Conservation (phyloP, 2,113 vertebrate species). For the Dipodomys ordii region DNA sequence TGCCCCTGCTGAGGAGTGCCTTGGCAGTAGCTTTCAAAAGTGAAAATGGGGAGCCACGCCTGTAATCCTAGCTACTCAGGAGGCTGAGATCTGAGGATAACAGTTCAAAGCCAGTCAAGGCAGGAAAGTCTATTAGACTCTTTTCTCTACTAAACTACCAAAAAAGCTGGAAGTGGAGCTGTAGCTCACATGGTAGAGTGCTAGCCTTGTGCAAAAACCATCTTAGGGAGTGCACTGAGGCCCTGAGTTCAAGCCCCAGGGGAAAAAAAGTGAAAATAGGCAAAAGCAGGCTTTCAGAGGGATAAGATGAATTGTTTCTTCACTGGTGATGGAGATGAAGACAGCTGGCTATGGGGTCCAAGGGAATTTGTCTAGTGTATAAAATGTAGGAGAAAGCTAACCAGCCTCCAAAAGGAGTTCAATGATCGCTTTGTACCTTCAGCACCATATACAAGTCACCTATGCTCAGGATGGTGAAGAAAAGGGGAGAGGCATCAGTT, state of each 20-base stretch:
- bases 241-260: too few species aligned
- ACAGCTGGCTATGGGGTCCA: neutral
- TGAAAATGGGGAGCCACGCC: neutral
- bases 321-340: conserved; percentile 33
- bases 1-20: neutral
- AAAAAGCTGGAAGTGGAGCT: too few species aligned
- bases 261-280: neutral
- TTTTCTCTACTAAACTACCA: too few species aligned
- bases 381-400: neutral
- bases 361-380: neutral
- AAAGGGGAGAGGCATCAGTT: neutral
- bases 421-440: neutral
- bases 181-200: too few species aligned
- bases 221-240: too few species aligned
- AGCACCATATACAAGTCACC: neutral
- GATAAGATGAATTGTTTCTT: conserved; percentile 4
- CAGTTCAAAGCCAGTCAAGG: too few species aligned
- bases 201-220: too few species aligned
- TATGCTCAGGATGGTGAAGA: neutral
- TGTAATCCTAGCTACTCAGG: too few species aligned
- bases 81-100: too few species aligned
- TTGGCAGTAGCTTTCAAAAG: neutral
- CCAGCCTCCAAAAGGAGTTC: neutral
- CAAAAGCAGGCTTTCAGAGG: conserved; percentile 27
- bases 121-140: too few species aligned